Evolutionary conservation across 2,797 vertebrate genomes (phyloP).

Genomic region (Brachyalestes nurse): DNA sequence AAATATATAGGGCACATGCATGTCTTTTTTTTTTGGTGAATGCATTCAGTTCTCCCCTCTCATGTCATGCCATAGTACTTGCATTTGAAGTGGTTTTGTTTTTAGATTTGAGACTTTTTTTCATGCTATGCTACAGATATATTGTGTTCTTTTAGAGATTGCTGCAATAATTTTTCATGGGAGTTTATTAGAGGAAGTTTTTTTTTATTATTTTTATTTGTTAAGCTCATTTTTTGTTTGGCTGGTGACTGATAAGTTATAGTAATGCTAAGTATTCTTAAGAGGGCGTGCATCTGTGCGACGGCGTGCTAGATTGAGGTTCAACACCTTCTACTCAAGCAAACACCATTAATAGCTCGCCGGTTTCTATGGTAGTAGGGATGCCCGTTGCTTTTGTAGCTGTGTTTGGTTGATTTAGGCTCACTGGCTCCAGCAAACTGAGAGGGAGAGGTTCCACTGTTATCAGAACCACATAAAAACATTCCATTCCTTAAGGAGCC

Average conservation of each 20-base stretch:
- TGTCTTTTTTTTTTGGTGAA: slow-evolving; percentile 67
- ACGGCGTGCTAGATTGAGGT: slow-evolving; percentile 56
- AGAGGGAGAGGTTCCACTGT: slow-evolving; percentile 34
- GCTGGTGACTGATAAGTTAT: slow-evolving; percentile 65
- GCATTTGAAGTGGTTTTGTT: slow-evolving; percentile 73
- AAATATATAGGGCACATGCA: slow-evolving; percentile 66
- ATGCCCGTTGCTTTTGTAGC: slow-evolving; percentile 58
- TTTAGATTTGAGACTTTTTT: slow-evolving; percentile 66
- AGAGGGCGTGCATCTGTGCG: slow-evolving; percentile 64
- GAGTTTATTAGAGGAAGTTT: slow-evolving; percentile 69
- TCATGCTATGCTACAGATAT: slow-evolving; percentile 72
- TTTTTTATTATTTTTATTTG: slow-evolving; percentile 62
- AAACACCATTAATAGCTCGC: slow-evolving; percentile 46
- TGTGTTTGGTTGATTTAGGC: slow-evolving; percentile 53
- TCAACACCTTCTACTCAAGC: slow-evolving; percentile 41
- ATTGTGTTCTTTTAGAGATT: slow-evolving; percentile 79
- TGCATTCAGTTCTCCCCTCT: slow-evolving; percentile 61
- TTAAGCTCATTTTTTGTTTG: slow-evolving; percentile 72
- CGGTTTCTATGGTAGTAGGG: slow-evolving; percentile 61
- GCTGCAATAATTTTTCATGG: slow-evolving; percentile 80
- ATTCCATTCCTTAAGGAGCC: slow-evolving; percentile 52
- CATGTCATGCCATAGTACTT: slow-evolving; percentile 73
- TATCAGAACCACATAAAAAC: slow-evolving; percentile 38
- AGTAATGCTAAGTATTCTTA: slow-evolving; percentile 70
- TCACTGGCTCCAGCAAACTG: slow-evolving; percentile 26